Evolutionary conservation across 2,113 vertebrate species (phyloP).

Genomic region (Albula glossodonta): DNA sequence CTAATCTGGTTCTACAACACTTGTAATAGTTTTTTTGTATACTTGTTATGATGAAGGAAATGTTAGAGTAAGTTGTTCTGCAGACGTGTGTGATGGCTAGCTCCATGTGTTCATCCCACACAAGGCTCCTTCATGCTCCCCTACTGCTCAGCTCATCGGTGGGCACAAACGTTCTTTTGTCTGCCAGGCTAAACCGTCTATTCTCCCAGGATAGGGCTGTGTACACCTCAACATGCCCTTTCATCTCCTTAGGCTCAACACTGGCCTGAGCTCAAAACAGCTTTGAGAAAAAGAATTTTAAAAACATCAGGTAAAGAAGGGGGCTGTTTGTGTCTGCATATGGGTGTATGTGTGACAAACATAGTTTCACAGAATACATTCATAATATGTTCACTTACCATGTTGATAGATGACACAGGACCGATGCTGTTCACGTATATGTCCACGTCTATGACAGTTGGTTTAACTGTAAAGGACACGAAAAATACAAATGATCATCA

Average conservation of each 20-base stretch:
- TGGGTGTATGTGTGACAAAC: neutral
- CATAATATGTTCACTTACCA: constrained; percentile 77
- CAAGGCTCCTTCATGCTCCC: neutral
- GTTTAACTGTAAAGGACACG: constrained; percentile 78
- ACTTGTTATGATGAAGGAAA: too few species aligned
- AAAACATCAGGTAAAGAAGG: neutral
- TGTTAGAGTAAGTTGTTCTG: neutral
- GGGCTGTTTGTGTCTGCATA: constrained; percentile 2
- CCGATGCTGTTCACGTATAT: constrained; percentile 97
- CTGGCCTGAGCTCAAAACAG: neutral
- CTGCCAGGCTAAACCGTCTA: neutral
- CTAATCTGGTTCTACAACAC: too few species aligned
- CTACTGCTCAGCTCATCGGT: neutral
- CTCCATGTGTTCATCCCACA: neutral
- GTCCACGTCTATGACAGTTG: constrained; percentile 91
- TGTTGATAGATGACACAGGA: constrained; percentile 94
- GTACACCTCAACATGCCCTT: neutral
- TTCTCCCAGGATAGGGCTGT: neutral
- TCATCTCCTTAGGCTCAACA: neutral
- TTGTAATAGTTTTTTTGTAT: too few species aligned
- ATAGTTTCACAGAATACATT: neutral
- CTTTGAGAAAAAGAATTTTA: neutral
- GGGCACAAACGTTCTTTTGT: neutral
- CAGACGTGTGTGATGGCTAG: neutral
- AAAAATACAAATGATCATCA: constrained; percentile 28